These are phyloP conservation scores for Microcebus jonahi DNA, from an alignment of 2,113 vertebrate genomes.

Conservation along the genomic window DNA sequence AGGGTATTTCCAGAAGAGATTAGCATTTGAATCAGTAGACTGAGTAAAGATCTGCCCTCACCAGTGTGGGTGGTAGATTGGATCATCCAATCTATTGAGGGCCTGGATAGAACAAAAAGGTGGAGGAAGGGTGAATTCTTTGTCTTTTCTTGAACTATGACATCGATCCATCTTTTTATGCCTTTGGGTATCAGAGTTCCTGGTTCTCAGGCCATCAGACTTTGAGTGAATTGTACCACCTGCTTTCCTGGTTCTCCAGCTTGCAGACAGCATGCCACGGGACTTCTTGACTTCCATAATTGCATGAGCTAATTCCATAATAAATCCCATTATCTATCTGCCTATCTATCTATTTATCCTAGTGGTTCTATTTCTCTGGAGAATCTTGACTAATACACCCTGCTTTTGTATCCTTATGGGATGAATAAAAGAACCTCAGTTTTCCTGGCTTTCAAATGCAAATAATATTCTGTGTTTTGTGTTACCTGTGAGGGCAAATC, in stretches of 20 bases:
- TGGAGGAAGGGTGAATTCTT: background rate
- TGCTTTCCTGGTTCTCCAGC: background rate
- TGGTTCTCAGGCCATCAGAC: background rate
- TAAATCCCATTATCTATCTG: background rate
- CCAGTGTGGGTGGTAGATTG: too few species aligned
- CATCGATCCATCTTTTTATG: background rate
- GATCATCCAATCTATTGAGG: background rate
- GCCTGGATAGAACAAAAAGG: background rate
- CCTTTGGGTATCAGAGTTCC: background rate
- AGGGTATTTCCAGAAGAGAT: background rate
- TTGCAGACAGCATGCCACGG: background rate
- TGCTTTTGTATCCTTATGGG: background rate
- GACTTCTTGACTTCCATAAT: background rate
- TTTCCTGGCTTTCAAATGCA: background rate
- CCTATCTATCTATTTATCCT: background rate
- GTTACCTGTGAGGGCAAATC: background rate
- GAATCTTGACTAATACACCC: background rate
- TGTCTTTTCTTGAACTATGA: background rate
- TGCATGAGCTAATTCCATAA: background rate
- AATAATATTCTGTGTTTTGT: constrained; percentile 6
- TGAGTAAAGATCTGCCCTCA: background rate
- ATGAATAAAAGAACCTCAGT: background rate
- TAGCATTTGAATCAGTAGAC: background rate
- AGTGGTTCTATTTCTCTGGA: background rate
- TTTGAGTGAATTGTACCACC: background rate